Base-by-base conservation (phyloP, 2,797 vertebrate genomes). In the Crax fasciolata region DNA sequence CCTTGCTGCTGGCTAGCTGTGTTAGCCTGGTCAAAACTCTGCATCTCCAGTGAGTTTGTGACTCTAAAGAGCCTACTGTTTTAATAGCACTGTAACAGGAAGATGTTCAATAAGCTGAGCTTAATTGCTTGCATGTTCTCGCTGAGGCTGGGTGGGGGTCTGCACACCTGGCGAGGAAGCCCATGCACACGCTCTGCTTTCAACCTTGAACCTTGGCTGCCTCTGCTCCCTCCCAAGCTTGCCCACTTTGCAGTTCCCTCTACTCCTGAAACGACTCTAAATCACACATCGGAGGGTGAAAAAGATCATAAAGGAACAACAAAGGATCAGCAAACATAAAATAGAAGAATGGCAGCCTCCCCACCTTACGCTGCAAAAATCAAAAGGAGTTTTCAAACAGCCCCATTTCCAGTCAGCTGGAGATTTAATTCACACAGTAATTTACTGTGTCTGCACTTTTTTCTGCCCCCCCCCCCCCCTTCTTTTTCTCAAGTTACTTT, bases 311-410 rank as follows among this genome's bases (percentile, higher is more conserved):
- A 97, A 93, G 93, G 91, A 97, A 97, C 87, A 96, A 89, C 97
- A 97, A 98, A 97, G 90, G 87, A 94, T 94, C 82, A 66, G 95
- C 97, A 95, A 96, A 94, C 96, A 96, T 97, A 97, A 97, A 97
- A 95, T 95, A 96, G 96, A 96, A 97, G 96, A 97, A 95, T 95
- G 81, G 94, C 93, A 97, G 94, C 92, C 54, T 97, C 90, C 85
- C 89, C 86, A 95, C 94, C 96, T 97, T 96, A 96, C 94, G 5
- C 89, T 85, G 95, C 96, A 97, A 73, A 98, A 97, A 93, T 94
- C 92, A 95, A 97, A 94, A 82, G 89, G 94, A 94, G 83, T 96
- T 97, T 94, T 90, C 78, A 95, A 96, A 96, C 87, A 95, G 73
- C 58, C 90, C 89, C 9, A 5, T 97, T 98, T 96, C 96, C 91